Evolutionary conservation across 2,888 invertebrate species (phyloP).

Genomic region (Phlogophora meticulosa): DNA sequence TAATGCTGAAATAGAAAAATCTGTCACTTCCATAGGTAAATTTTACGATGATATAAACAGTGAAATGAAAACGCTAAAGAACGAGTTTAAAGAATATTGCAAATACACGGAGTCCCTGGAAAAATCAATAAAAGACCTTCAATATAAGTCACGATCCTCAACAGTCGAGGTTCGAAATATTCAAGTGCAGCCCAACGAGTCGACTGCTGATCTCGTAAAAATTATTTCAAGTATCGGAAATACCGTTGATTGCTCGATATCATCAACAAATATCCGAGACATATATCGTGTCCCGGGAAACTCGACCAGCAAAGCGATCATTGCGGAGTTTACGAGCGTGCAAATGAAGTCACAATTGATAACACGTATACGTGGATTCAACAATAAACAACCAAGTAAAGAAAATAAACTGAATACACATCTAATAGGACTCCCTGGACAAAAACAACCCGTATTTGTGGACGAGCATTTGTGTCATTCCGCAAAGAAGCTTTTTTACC

Average conservation of each 20-base stretch:
- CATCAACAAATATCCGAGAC: conserved; percentile 4
- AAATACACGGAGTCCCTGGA: neutral
- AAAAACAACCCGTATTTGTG: conserved; percentile 9
- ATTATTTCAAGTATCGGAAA: neutral
- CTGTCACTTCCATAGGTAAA: neutral
- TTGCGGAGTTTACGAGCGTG: conserved; percentile 13
- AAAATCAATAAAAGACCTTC: neutral
- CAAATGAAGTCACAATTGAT: neutral
- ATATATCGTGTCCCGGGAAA: conserved; percentile 6
- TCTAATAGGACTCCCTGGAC: conserved; percentile 3
- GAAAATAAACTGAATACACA: conserved; percentile 5
- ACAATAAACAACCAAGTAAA: conserved; percentile 11
- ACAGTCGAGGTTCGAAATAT: conserved; percentile 2
- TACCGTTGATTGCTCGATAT: neutral
- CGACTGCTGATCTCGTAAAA: neutral
- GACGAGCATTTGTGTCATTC: conserved; percentile 10
- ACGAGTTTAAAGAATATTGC: neutral
- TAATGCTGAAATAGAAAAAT: neutral
- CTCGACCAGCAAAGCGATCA: neutral
- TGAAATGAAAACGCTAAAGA: neutral
- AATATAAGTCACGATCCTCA: conserved; percentile 1
- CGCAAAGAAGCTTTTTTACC: conserved; percentile 4
- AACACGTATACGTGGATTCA: neutral
- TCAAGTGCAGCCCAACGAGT: neutral
- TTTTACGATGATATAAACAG: neutral